Conservation (phyloP, 2,888 invertebrate species). For the Marronus borbonicus region DNA sequence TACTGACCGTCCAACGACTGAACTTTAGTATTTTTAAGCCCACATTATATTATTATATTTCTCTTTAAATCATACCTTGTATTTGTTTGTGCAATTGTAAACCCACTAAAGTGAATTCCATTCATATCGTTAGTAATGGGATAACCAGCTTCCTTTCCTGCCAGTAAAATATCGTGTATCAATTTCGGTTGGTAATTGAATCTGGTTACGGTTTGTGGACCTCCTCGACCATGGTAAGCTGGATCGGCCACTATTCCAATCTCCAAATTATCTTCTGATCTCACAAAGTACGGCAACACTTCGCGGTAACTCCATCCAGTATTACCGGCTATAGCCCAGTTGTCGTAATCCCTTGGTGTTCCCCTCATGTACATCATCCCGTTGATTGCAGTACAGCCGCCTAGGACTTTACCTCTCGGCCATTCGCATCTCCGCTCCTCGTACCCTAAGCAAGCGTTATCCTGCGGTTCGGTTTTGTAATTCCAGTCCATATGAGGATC, state of each 20-base stretch:
- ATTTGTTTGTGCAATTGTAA: conserved; percentile 78
- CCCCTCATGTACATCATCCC: conserved; percentile 91
- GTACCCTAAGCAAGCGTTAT: conserved; percentile 74
- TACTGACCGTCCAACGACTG: too few species aligned
- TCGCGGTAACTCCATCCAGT: conserved; percentile 86
- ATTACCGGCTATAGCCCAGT: conserved; percentile 82
- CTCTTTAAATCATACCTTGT: conserved; percentile 70
- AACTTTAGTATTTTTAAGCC: too few species aligned
- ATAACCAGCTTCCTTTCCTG: conserved; percentile 76
- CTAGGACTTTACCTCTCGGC: conserved; percentile 81
- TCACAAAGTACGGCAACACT: conserved; percentile 81
- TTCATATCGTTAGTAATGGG: conserved; percentile 78
- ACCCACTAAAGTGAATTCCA: conserved; percentile 76
- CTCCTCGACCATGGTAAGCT: conserved; percentile 76
- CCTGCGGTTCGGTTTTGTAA: conserved; percentile 78
- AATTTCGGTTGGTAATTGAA: conserved; percentile 78
- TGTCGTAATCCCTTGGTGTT: conserved; percentile 81
- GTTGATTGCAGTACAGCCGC: conserved; percentile 82
- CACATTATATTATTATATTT: too few species aligned
- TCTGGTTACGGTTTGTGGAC: conserved; percentile 75
- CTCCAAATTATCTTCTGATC: conserved; percentile 79
- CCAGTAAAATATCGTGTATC: conserved; percentile 76
- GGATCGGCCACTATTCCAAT: conserved; percentile 74
- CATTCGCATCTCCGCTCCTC: conserved; percentile 75
- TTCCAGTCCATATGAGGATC: conserved; percentile 79